Evolutionary conservation across 2,888 invertebrate genomes (phyloP), one percentile per base, ranked within the genome.

Genomic region (Drosophila fungiperda): DNA sequence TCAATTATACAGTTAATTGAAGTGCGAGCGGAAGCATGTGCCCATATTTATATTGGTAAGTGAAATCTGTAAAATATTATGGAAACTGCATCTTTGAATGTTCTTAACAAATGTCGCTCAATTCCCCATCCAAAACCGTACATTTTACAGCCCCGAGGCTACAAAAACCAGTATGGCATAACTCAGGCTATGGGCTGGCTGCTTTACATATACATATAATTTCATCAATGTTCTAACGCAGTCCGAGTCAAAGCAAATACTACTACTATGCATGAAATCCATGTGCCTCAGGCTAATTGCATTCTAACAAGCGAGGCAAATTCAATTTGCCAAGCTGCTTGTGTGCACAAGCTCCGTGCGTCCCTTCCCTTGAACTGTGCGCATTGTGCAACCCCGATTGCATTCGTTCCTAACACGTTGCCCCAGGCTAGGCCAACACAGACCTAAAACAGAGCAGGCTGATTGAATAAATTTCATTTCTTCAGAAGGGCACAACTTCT

Each of bases 301-400:
- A 83, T 90, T 90, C 87, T 90, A 92, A 92, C 92, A 92, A 91
- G 92, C 92, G 75, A 79, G 66, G 80, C 78, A 86, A 92, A 92
- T 90, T 90, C 87, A 88, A 92, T 92, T 92, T 90, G 82, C 78
- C 81, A 68, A 81, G 87, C 90, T 89, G 85, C 86, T 86, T 86
- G 80, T 90, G 84, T 74, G 54, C 53, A 36, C 66, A 68, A 66
- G 53, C 58, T 66, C 23, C 9, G n/a, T 67, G 38, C 17, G 40
- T 68, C 45, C 50, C 32, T 23, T 38, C 38, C 9, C 33, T 23
- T 36, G 32, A 17, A 65, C 49, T 32, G 38, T 40, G 50, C 35
- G 40, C 45, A 50, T n/a, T 45, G 62, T 73, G 78, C 88, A 80
- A 87, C 89, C 90, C 85, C 70, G 29, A 61, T 65, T 68, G 74